Evolutionary conservation across 2,113 vertebrate species (phyloP).

Genomic region (Nothoprocta perdicaria): DNA sequence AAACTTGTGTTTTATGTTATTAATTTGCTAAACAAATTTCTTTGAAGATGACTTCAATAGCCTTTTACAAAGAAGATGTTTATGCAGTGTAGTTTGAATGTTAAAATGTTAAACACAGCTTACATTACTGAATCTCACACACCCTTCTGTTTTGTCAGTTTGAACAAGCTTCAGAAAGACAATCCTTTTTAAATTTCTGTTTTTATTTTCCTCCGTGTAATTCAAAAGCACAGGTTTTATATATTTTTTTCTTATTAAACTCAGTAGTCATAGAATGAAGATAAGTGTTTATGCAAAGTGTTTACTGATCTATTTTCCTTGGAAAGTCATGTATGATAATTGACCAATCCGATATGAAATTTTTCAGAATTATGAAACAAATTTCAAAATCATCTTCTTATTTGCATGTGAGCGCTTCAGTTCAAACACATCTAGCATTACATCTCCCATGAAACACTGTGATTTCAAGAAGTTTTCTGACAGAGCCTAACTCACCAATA

Average conservation of each 20-base stretch:
- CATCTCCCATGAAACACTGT: rapidly evolving
- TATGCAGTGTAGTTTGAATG: background rate
- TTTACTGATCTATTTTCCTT: background rate
- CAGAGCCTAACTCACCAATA: background rate
- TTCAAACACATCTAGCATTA: background rate
- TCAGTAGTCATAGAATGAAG: background rate
- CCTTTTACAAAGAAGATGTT: background rate
- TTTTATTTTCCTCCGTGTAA: background rate
- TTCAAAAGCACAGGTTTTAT: background rate
- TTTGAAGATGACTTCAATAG: background rate
- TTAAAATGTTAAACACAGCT: background rate
- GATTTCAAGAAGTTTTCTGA: background rate
- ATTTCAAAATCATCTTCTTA: background rate
- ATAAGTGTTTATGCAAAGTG: background rate
- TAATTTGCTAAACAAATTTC: background rate
- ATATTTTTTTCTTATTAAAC: background rate
- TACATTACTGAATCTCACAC: background rate
- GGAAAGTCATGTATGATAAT: background rate
- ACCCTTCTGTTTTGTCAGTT: background rate
- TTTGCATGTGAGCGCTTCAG: background rate
- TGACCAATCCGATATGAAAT: background rate
- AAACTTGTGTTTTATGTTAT: background rate
- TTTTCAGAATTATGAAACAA: background rate
- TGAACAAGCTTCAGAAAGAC: background rate
- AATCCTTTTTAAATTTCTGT: background rate